Conservation (phyloP, 2,797 vertebrate species). For the Sphenodon punctatus region DNA sequence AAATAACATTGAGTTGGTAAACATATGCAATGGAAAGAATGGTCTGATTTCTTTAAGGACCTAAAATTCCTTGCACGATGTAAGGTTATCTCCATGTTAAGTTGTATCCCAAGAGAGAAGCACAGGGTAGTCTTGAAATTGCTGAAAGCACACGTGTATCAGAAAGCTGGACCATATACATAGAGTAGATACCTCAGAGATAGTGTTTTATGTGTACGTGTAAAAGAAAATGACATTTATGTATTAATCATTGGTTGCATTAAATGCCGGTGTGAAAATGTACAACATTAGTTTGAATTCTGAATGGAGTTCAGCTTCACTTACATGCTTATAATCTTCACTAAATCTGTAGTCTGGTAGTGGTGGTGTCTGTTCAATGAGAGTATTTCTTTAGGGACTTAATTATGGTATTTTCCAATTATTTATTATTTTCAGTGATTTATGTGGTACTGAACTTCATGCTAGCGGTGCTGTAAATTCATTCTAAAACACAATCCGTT, state of each 20-base stretch:
- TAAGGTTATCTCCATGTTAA: neutral
- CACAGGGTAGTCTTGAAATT: neutral
- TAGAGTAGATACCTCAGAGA: neutral
- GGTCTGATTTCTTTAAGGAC: neutral
- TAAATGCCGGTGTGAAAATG: neutral
- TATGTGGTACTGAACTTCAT: neutral
- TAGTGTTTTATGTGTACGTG: neutral
- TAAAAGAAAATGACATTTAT: neutral
- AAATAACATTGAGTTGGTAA: neutral
- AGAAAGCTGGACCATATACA: neutral
- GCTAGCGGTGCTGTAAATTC: neutral
- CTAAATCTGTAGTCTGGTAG: neutral
- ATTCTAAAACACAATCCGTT: neutral
- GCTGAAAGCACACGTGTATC: neutral
- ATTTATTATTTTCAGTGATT: neutral
- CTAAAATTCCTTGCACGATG: neutral
- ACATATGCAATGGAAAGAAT: neutral
- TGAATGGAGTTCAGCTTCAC: neutral
- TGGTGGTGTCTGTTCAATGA: rapidly evolving
- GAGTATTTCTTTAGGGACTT: neutral
- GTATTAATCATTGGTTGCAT: neutral
- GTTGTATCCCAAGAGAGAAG: neutral
- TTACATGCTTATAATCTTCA: neutral
- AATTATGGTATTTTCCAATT: neutral
- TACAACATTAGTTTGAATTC: neutral